These are phyloP conservation scores for Hyles euphorbiae DNA, from an alignment of 1,140 invertebrate species.

Conservation along the genomic window DNA sequence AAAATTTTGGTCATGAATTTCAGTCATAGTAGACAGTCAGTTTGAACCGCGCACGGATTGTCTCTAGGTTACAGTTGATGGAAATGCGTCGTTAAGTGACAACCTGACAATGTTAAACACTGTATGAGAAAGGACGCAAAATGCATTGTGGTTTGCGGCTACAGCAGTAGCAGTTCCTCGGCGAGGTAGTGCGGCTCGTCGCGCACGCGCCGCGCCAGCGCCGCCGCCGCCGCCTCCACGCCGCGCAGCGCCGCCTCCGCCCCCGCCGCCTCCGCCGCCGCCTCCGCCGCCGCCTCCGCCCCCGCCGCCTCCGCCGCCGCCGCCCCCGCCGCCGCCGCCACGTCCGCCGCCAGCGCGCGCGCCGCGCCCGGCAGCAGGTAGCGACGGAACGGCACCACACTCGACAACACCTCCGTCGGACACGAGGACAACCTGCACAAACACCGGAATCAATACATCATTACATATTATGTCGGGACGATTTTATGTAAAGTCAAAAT, in stretches of 20 bases:
- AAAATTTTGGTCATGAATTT: no score
- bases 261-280: background rate
- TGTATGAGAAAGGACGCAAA: no score
- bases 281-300: background rate
- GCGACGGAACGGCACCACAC: constrained; percentile 38
- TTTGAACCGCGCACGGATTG: no score
- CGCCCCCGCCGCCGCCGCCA: constrained; percentile 9
- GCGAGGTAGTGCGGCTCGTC: constrained; percentile 37
- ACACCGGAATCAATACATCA: background rate
- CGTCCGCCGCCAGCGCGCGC: constrained; percentile 20
- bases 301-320: background rate
- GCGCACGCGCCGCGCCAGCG: constrained; percentile 21
- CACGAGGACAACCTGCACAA: constrained; percentile 29
- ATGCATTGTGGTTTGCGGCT: background rate
- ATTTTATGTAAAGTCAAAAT: no score
- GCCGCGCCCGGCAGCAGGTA: constrained; percentile 41
- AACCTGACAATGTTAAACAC: no score
- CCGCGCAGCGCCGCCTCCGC: no score
- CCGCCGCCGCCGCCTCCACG: no score
- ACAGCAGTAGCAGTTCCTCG: constrained; percentile 31
- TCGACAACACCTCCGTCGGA: constrained; percentile 32
- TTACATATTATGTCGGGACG: background rate
- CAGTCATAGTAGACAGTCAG: no score
- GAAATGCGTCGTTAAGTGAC: no score
- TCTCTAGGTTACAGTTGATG: no score